These are phyloP conservation scores for Centropus unirufus DNA, from an alignment of 2,113 vertebrate genomes.

Conservation along the genomic window DNA sequence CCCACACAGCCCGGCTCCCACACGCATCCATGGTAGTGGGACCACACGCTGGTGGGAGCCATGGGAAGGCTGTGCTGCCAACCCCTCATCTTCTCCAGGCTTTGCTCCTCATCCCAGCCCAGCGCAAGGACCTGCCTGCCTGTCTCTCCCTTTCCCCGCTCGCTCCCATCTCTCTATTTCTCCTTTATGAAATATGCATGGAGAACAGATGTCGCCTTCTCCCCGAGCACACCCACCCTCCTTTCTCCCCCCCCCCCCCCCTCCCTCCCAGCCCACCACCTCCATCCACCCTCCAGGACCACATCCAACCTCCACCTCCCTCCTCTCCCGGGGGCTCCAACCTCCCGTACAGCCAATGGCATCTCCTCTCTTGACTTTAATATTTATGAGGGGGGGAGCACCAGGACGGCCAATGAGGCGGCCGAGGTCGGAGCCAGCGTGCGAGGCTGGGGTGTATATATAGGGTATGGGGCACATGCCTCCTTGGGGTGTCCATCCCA, in stretches of 20 bases:
- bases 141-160: background rate
- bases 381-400: constrained; percentile 75
- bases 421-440: constrained; percentile 30
- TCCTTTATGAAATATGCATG: constrained; percentile 81
- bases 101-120: background rate
- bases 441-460: constrained; percentile 63
- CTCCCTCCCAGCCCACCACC: constrained; percentile 23
- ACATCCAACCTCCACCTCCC: constrained; percentile 65
- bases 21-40: rapidly evolving
- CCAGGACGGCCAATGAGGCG: constrained; percentile 73
- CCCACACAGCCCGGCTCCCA: background rate
- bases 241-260: constrained; percentile 37
- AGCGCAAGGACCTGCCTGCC: background rate
- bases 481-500: constrained; percentile 18
- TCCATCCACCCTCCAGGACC: constrained; percentile 58
- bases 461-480: background rate
- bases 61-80: background rate
- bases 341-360: constrained; percentile 75
- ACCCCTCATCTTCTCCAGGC: background rate
- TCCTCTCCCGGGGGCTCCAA: constrained; percentile 49
- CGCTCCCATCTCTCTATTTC: constrained; percentile 47
- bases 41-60: background rate
- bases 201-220: constrained; percentile 78
- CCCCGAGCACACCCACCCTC: constrained; percentile 59
- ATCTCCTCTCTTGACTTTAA: constrained; percentile 72